These are phyloP conservation scores for Brachycybe producta DNA, from an alignment of 2,888 invertebrate genomes.

Conservation along the genomic window DNA sequence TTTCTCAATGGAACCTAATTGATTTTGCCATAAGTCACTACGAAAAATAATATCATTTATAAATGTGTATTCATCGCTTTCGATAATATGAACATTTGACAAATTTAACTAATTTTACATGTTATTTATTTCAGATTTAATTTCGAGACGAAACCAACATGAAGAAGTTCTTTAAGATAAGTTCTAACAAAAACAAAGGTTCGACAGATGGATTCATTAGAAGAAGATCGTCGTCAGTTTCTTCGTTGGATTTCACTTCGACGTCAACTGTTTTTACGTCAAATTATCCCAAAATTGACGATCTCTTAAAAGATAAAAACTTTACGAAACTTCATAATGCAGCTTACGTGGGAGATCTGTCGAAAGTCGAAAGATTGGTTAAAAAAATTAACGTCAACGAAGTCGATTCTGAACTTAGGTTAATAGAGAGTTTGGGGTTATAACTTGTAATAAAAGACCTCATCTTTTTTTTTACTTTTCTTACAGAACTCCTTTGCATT, in stretches of 20 bases:
- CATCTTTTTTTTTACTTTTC: neutral
- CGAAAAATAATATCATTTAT: no score
- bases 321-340: slow-evolving; percentile 10
- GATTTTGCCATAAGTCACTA: no score
- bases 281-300: neutral
- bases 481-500: slow-evolving; percentile 16
- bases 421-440: neutral
- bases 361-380: neutral
- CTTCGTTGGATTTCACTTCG: no score
- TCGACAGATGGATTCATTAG: no score
- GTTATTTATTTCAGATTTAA: no score
- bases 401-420: slow-evolving; percentile 5
- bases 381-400: neutral
- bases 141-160: no score
- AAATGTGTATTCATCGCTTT: no score
- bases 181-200: slow-evolving; percentile 3
- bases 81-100: no score
- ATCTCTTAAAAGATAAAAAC: neutral
- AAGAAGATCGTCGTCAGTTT: no score
- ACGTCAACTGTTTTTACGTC: neutral
- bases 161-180: slow-evolving; percentile 6
- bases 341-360: slow-evolving; percentile 1
- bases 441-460: neutral
- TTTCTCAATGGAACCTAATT: no score
- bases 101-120: no score